These are phyloP conservation scores for Thalassaphorura encarpata DNA, from an alignment of 1,140 invertebrate genomes.

Conservation along the genomic window DNA sequence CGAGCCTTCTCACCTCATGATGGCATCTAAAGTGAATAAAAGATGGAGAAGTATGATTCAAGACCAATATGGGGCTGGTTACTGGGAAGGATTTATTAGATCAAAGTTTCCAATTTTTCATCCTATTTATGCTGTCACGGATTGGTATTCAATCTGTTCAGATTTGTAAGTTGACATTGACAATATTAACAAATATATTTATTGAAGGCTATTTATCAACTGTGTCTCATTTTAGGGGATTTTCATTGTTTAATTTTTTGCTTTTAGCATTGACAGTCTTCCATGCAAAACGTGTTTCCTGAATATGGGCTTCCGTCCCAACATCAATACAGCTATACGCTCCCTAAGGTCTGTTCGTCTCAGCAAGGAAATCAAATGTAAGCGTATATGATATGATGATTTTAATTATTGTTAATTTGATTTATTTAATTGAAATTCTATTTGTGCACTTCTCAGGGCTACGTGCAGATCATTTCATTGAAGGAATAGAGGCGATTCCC, in stretches of 20 bases:
- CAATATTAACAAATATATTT: slow-evolving; percentile 17
- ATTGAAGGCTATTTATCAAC: slow-evolving; percentile 7
- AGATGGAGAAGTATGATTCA: slow-evolving; percentile 70
- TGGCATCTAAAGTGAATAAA: slow-evolving; percentile 70
- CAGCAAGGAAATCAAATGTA: slow-evolving; percentile 59
- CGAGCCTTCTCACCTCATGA: slow-evolving; percentile 82
- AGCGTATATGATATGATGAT: slow-evolving; percentile 16
- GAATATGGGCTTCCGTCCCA: slow-evolving; percentile 30
- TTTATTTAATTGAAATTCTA: no score
- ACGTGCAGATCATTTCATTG: slow-evolving; percentile 70
- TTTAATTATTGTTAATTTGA: neutral
- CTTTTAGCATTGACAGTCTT: slow-evolving; percentile 54
- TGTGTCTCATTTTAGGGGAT: neutral
- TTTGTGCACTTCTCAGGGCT: no score
- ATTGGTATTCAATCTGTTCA: slow-evolving; percentile 65
- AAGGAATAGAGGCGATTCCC: slow-evolving; percentile 79
- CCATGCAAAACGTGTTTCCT: slow-evolving; percentile 73
- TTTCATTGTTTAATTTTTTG: slow-evolving; percentile 4
- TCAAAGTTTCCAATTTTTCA: slow-evolving; percentile 69
- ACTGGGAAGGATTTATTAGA: slow-evolving; percentile 62
- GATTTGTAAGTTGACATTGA: slow-evolving; percentile 44
- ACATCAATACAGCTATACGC: neutral
- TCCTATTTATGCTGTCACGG: slow-evolving; percentile 50
- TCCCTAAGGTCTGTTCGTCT: slow-evolving; percentile 41
- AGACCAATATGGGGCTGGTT: slow-evolving; percentile 57